Evolutionary conservation across 1,140 invertebrate species (phyloP).

Genomic region (Agraylea sexmaculata): DNA sequence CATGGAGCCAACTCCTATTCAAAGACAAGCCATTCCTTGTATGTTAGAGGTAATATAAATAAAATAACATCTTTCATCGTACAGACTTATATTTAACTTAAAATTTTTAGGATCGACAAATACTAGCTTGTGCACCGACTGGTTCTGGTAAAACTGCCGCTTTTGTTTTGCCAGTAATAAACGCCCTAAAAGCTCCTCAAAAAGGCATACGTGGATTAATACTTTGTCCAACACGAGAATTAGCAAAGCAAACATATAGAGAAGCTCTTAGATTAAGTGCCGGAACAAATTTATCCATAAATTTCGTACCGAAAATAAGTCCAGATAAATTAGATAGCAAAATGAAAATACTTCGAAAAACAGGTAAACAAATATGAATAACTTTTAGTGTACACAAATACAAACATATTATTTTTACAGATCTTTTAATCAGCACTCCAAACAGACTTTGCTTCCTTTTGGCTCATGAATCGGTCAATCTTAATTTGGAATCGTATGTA

Average conservation of each 20-base stretch:
- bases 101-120: constrained; percentile 54
- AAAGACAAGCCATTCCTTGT: constrained; percentile 86
- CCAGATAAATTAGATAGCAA: constrained; percentile 20
- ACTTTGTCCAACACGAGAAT: constrained; percentile 83
- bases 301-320: constrained; percentile 20
- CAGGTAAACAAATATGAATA: constrained; percentile 25
- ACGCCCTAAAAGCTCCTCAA: constrained; percentile 48
- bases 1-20: constrained; percentile 76
- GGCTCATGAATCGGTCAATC: constrained; percentile 62
- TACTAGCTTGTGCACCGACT: constrained; percentile 89
- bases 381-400: background rate
- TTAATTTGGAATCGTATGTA: constrained; percentile 63
- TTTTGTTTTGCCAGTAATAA: constrained; percentile 72
- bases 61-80: background rate
- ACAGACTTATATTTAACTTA: background rate
- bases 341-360: constrained; percentile 15
- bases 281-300: constrained; percentile 47
- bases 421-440: constrained; percentile 94
- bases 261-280: constrained; percentile 69
- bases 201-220: constrained; percentile 76
- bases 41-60: constrained; percentile 54
- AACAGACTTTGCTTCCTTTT: constrained; percentile 83
- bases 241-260: constrained; percentile 81
- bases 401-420: constrained; percentile 39
- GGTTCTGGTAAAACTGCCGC: constrained; percentile 81